These are phyloP conservation scores for Microtus richardsoni DNA, from an alignment of 2,113 vertebrate genomes.

Conservation along the genomic window DNA sequence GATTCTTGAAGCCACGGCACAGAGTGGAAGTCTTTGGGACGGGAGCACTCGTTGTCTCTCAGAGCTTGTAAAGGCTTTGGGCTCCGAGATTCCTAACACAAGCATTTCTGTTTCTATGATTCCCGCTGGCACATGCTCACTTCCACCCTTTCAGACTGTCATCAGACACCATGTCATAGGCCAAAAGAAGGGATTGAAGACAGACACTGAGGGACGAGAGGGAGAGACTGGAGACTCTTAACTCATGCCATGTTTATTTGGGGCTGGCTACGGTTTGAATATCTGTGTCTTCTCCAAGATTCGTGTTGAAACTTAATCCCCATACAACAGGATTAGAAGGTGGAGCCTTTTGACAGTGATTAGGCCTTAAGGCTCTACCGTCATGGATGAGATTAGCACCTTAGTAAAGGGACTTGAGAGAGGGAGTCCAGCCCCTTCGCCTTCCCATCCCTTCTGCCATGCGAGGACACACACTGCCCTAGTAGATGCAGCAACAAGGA, in stretches of 20 bases:
- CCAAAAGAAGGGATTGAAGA: neutral
- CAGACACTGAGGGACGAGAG: neutral
- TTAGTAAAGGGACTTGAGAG: neutral
- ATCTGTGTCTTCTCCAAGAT: neutral
- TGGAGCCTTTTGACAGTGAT: neutral
- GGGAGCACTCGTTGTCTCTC: conserved; percentile 78
- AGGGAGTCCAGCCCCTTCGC: neutral
- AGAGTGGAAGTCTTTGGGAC: conserved; percentile 74
- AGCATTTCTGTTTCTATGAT: conserved; percentile 51
- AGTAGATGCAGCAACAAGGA: neutral
- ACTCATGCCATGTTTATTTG: neutral
- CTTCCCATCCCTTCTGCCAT: neutral
- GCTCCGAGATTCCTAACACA: conserved; percentile 31
- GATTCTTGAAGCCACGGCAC: conserved; percentile 82
- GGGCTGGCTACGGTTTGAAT: neutral
- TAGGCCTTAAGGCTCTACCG: neutral
- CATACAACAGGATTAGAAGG: neutral
- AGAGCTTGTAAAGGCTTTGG: conserved; percentile 15
- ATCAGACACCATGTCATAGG: neutral
- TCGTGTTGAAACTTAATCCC: neutral
- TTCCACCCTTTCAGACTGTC: neutral
- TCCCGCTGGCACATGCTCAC: neutral
- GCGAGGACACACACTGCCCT: neutral
- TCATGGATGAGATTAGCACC: conserved; percentile 4
- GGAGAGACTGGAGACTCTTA: neutral